phyloP scores from a whole-genome alignment of 2,888 invertebrate species.

The Taenaris catops region DNA sequence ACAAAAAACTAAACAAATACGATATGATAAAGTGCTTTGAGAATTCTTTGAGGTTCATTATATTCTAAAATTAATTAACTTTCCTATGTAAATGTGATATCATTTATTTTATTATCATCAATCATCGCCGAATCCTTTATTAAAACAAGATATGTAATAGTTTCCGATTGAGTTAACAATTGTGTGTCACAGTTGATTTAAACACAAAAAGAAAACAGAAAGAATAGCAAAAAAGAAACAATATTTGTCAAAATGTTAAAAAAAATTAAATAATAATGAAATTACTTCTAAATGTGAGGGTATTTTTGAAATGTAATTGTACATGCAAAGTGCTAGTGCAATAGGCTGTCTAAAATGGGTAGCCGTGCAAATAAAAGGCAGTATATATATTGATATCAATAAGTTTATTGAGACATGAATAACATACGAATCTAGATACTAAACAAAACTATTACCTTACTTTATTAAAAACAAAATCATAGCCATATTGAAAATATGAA shows the following conservation, averaged over 20 bases:
- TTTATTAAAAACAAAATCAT: slow-evolving; percentile 12
- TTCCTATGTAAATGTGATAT: too few relatives aligned
- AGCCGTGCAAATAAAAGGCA: slow-evolving; percentile 40
- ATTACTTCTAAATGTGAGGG: too few relatives aligned
- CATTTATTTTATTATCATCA: too few relatives aligned
- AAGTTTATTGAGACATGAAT: slow-evolving; percentile 38
- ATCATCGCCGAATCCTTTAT: too few relatives aligned
- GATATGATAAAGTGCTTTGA: too few relatives aligned
- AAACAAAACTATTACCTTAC: slow-evolving; percentile 24
- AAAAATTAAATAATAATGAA: too few relatives aligned
- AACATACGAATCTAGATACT: slow-evolving; percentile 28
- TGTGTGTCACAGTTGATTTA: slow-evolving; percentile 8
- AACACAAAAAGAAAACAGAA: too few relatives aligned
- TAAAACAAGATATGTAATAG: slow-evolving; percentile 22
- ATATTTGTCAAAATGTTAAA: too few relatives aligned
- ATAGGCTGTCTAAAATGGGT: slow-evolving; percentile 17
- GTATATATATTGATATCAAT: slow-evolving; percentile 35
- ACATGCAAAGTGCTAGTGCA: slow-evolving; percentile 15
- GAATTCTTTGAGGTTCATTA: too few relatives aligned
- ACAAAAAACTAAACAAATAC: too few relatives aligned
- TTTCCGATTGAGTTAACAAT: slow-evolving; percentile 7
- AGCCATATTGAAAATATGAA: slow-evolving; percentile 9
- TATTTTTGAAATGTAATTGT: not conserved
- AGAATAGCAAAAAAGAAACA: slow-evolving; percentile 5
- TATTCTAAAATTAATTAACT: too few relatives aligned